These are phyloP conservation scores for Oreonectes daqikongensis DNA, from an alignment of 2,797 vertebrate genomes.

Conservation along the genomic window DNA sequence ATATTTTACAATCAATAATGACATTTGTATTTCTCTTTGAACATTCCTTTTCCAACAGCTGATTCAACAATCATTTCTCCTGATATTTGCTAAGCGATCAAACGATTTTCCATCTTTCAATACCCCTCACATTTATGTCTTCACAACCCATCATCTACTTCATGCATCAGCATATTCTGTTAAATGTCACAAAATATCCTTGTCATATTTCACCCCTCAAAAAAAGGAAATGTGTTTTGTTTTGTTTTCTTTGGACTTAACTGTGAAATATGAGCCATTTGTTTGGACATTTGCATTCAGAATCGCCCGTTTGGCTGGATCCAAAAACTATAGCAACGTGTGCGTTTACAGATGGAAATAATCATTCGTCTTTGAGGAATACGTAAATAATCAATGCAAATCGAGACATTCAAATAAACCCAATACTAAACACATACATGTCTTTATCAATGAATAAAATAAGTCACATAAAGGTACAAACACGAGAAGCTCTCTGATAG, in stretches of 20 bases:
- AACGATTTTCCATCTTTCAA: neutral
- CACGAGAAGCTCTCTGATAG: neutral
- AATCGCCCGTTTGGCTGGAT: constrained; percentile 17
- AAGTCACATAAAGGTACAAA: constrained; percentile 6
- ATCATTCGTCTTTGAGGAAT: neutral
- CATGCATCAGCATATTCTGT: constrained; percentile 8
- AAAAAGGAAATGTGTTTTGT: neutral
- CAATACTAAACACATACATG: constrained; percentile 11
- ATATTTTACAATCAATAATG: constrained; percentile 22
- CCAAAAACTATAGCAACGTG: neutral
- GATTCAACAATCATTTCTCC: constrained; percentile 8
- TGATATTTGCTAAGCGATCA: neutral
- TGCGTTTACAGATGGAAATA: neutral
- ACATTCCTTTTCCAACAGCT: neutral
- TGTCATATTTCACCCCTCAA: constrained; percentile 13
- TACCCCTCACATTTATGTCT: neutral
- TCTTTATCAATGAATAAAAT: constrained; percentile 3
- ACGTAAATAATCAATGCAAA: neutral
- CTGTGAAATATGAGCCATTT: neutral
- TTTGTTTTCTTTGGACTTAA: neutral
- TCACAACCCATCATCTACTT: neutral
- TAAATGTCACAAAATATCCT: neutral
- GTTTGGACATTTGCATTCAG: neutral
- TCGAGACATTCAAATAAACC: neutral
- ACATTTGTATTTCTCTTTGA: neutral